Base-by-base conservation (phyloP, 2,888 invertebrate genomes). In the Rhynchonema sp. region DNA sequence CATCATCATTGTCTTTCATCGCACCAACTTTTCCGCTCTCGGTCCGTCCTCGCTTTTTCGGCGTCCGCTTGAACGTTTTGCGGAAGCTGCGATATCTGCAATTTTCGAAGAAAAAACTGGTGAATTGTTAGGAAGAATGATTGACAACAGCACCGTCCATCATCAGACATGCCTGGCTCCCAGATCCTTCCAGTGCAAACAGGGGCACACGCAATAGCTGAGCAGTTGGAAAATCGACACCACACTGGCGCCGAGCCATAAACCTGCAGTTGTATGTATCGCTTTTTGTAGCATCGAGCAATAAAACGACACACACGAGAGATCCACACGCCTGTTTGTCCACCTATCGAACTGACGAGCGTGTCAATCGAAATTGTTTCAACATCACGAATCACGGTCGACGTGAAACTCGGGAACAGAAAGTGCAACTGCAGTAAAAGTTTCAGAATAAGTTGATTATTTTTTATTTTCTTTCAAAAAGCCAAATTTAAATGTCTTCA, bases 181-280 rank as follows among this genome's bases (percentile, higher is more conserved):
- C 17, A 55, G 3, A 38, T 59, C 25, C 6, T 17, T 26, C 59
- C 59, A 61, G 49, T 61, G 61, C 23, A 61, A 17, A 27, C 61
- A 61, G 2, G 61, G 61, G 30, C 61, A 61, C 27, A 59, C 54
- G 28, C 52, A 55, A 49, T 46, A 61, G 25, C 56, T 59, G 29
- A 61, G n/a, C 22, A 61, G 30, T 28, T 61, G 61, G 59, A 25
- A 59, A 3, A 59, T 3, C 2, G 55, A 59, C 6, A 61, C 55
- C 1, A 61, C 59, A 6, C 55, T 38, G n/a, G 61, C 61, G 54
- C 61, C 61, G 17, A 60, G 53, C 61, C 61, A 61, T 22, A 61
- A 27, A n/a, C 61, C 61, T 55, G 29, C 25, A 2, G n/a, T 49
- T n/a, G 23, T 26, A n/a, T 28, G 57, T 3, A n/a, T 2, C 30